Evolutionary conservation across 1,140 invertebrate genomes (phyloP), one percentile per base, ranked within the genome.

Genomic region (Penaeus indicus): DNA sequence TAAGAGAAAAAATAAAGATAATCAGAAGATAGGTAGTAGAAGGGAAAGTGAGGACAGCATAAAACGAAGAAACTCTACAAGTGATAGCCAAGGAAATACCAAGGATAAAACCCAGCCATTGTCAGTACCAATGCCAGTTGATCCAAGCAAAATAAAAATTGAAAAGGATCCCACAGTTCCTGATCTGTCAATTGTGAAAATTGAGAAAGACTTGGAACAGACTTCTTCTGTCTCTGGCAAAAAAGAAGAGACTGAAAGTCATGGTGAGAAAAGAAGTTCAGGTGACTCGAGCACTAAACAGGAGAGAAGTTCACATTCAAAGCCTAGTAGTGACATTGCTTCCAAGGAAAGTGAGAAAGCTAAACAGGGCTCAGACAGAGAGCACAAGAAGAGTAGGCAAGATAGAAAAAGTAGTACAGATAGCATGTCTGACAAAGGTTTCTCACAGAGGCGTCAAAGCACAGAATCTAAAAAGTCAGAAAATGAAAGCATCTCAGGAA

Each of bases 111-210:
- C 10, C n/a, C 19, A 85, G 42, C 1, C 63, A 38, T 21, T 81
- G 22, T 85, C 88, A 85, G 81, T 69, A 42, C 86, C 86, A 38
- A 88, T 88, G 86, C 86, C 86, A 27, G 54, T 88, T 10, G 86
- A 88, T 47, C 81, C 81, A 8, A 84, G 81, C 42, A 84, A 84
- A 63, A 88, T 88, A 54, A 89, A 89, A 85, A 47, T 62, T n/a
- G 84, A 89, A 62, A 84, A 84, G 32, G 77, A 89, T 7, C 8
- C 79, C 13, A 81, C 81, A 60, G 32, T 61, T 25, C 61, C 64
- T 77, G 81, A 88, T 64, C 27, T 88, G 27, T 88, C 86, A 62
- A 77, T 63, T 25, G 86, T 88, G 11, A 88, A 88, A 62, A 84
- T 64, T 62, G 86, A 88, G 62, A 88, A 88, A 27, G 61, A 64